Conservation (phyloP, 2,888 invertebrate species). For the Dasypolia templi region DNA sequence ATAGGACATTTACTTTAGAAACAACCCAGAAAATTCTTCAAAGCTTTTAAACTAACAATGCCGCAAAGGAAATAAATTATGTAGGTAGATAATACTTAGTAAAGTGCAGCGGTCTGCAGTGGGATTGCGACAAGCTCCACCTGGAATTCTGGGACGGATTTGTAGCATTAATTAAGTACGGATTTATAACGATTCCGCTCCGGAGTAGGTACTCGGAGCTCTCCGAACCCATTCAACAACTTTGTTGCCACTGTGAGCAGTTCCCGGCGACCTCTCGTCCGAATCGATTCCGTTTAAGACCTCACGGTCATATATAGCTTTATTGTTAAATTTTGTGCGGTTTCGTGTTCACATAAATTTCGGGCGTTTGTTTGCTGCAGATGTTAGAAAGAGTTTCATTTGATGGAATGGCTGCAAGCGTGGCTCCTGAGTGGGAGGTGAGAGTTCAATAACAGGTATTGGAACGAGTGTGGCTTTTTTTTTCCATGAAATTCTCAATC, state of each 20-base stretch:
- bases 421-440: neutral
- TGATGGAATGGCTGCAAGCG: slow-evolving; percentile 6
- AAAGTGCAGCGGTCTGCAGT: slow-evolving; percentile 61
- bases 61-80: slow-evolving; percentile 45
- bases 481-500: neutral
- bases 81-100: slow-evolving; percentile 53
- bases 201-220: slow-evolving; percentile 50
- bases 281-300: slow-evolving; percentile 59
- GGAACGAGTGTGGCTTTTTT: neutral
- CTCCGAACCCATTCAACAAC: slow-evolving; percentile 68
- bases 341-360: slow-evolving; percentile 43
- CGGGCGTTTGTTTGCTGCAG: slow-evolving; percentile 21
- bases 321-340: slow-evolving; percentile 64
- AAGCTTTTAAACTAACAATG: slow-evolving; percentile 23
- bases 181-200: slow-evolving; percentile 69
- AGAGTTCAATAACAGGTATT: neutral
- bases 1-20: neutral
- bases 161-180: slow-evolving; percentile 75
- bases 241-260: slow-evolving; percentile 64
- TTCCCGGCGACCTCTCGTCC: slow-evolving; percentile 52
- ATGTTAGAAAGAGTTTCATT: slow-evolving; percentile 9
- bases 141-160: slow-evolving; percentile 70
- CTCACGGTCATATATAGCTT: slow-evolving; percentile 54
- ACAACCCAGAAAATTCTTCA: neutral
- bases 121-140: slow-evolving; percentile 69